phyloP scores from a whole-genome alignment of 2,888 invertebrate species.

The Shargacucullia verbasci region DNA sequence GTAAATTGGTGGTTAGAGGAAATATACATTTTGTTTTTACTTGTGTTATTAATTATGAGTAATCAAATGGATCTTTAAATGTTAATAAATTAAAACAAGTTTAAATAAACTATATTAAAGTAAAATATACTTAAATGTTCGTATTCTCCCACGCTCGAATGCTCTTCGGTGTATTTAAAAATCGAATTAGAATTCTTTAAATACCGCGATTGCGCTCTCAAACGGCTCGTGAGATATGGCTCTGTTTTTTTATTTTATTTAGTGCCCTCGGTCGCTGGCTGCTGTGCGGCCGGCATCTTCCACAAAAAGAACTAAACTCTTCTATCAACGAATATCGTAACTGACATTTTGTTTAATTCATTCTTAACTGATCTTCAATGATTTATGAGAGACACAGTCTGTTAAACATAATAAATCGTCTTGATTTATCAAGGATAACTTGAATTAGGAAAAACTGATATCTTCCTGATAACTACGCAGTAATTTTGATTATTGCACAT shows the following conservation, averaged over 20 bases:
- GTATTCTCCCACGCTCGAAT: conserved; percentile 66
- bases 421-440: conserved; percentile 9
- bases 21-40: conserved; percentile 22
- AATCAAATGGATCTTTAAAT: conserved; percentile 27
- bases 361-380: conserved; percentile 52
- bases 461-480: conserved; percentile 10
- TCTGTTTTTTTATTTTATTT: conserved; percentile 65
- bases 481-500: not conserved
- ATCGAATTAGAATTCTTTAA: conserved; percentile 79
- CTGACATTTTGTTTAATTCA: conserved; percentile 58
- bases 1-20: conserved; percentile 33
- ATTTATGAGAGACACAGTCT: conserved; percentile 31
- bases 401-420: conserved; percentile 17
- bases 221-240: conserved; percentile 70
- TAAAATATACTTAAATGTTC: conserved; percentile 58
- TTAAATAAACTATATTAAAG: conserved; percentile 45
- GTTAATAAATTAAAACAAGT: conserved; percentile 36
- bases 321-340: conserved; percentile 44
- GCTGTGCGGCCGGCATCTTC: conserved; percentile 46
- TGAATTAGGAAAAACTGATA: conserved; percentile 5
- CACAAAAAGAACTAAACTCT: conserved; percentile 49
- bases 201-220: conserved; percentile 66
- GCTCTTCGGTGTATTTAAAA: conserved; percentile 65
- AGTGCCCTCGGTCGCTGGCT: conserved; percentile 38
- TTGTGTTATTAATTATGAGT: too few species aligned